Evolutionary conservation across 2,888 invertebrate genomes (phyloP), one percentile per base, ranked within the genome.

Genomic region (Himalopsyche japonica): DNA sequence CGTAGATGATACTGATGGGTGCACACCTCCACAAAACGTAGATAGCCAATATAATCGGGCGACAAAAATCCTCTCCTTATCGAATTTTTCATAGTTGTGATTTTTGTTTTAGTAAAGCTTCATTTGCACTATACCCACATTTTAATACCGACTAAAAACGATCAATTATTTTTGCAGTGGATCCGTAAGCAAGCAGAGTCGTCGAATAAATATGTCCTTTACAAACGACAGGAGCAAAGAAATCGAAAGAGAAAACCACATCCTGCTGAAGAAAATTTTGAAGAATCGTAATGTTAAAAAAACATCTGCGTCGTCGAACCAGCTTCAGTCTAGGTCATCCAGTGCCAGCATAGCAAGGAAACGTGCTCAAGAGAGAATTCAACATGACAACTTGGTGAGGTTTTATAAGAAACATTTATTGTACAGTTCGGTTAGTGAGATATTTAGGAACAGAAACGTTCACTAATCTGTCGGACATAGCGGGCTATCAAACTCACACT

Each of bases 211-310:
- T 88, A 92, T 92, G 92, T 92, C 93, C 15, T 94, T 94, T 88
- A 90, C 93, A 0, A 94, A 94, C 88, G 93, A 93, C n/a, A 90
- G 93, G 4, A 89, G 94, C 80, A 90, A 94, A 0, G 94, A 94
- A 88, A 94, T 94, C 20, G 93, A 94, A 87, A 90, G 94, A 0
- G 93, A 94, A 88, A 94, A 94, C 88, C 92, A 93, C 87, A 94
- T 94, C 12, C 89, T 94, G 3, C 88, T 94, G 12, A 90, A 91
- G 57, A 94, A 93, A 89, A 94, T 94, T 86, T 88, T 94, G 82
- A 91, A 91, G 80, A 93, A 91, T 0, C 89, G 91, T n/a, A 91
- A 91, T 87, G 88, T 3, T 12, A 37, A 49, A 47, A 43, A 43
- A 30, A 77, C n/a, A 18, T 37, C 76, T 47, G 90, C 90, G 5